Base-by-base conservation (phyloP, 2,113 vertebrate species). In the Gopherus flavomarginatus region DNA sequence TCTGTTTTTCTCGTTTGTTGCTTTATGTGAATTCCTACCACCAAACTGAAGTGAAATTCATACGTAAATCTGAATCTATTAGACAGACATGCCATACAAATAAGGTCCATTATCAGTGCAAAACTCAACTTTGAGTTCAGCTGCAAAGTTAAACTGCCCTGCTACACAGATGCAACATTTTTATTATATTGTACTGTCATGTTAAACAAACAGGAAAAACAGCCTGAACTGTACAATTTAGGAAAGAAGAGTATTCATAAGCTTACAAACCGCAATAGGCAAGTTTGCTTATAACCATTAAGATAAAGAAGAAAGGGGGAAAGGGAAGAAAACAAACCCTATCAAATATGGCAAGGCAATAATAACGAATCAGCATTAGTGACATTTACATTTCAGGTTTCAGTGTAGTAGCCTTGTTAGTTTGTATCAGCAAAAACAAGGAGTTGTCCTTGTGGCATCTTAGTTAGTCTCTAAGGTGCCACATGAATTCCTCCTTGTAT, bases 201-300 rank as follows among this genome's bases (percentile, higher is more conserved):
- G 38, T 9, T 75, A 44, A 42, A 22, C n/a, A 44, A 42, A 22
- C n/a, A 75, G 21, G 5, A 44, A 42, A 24, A 21, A 75, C 21
- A 69, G 65, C 8, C 8, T 75, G 17, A 21, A 75, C 22, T 10
- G 11, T 38, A 75, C 21, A 75, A 24, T 11, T 11, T 44, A 75
- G 38, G 38, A 42, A 75, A 75, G 5, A 75, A 75, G 22, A 42
- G 11, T 19, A 44, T 75, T 1, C 54, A 83, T 4, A 17, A 84
- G 4, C 14, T 52, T 49, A 4, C 83, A n/a, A 11, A 54, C 19
- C 0, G 1, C 8, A 86, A 27, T 10, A 90, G 27, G 31, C 72
- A 16, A 78, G 38, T 35, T 17, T n/a, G 65, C 53, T n/a, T 75
- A 50, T 62, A 16, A 90, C 27, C 57, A 72, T 49, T 1, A 11